A percentile compares a stretch with the other conserved stretches of the same genome.
These are phyloP conservation scores for Baryphthengus martii DNA, from an alignment of 2,113 vertebrate genomes.

Conservation along the genomic window DNA sequence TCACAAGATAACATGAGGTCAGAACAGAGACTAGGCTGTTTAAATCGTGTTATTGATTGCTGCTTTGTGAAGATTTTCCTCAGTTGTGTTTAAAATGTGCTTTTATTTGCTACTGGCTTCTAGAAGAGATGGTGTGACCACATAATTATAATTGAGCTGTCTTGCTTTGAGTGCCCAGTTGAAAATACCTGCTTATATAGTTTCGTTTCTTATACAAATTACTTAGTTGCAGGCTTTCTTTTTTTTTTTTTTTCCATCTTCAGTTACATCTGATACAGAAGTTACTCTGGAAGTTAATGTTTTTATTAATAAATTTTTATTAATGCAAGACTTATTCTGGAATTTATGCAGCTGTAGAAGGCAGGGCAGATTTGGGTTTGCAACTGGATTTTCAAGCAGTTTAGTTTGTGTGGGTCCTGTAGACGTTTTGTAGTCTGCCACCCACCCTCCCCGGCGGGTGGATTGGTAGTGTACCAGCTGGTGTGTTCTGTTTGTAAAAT, in stretches of 20 bases:
- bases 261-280: neutral
- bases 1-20: neutral
- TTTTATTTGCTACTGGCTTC: neutral
- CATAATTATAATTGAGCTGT: neutral
- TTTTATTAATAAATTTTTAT: neutral
- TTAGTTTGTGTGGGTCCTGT: slow-evolving; percentile 28
- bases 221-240: neutral
- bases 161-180: neutral
- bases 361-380: neutral
- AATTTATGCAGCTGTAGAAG: neutral
- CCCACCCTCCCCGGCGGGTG: neutral
- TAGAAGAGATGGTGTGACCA: neutral
- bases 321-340: neutral
- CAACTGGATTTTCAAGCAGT: neutral
- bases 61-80: neutral
- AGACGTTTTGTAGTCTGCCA: slow-evolving; percentile 39
- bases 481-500: slow-evolving; percentile 37
- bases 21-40: neutral
- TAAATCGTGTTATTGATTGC: neutral
- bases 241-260: neutral
- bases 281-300: neutral
- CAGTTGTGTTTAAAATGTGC: neutral
- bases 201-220: neutral
- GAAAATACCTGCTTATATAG: neutral
- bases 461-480: slow-evolving; percentile 56